Evolutionary conservation across 2,888 invertebrate genomes (phyloP), one percentile per base, ranked within the genome.

Genomic region (Gnatocerus cornutus): DNA sequence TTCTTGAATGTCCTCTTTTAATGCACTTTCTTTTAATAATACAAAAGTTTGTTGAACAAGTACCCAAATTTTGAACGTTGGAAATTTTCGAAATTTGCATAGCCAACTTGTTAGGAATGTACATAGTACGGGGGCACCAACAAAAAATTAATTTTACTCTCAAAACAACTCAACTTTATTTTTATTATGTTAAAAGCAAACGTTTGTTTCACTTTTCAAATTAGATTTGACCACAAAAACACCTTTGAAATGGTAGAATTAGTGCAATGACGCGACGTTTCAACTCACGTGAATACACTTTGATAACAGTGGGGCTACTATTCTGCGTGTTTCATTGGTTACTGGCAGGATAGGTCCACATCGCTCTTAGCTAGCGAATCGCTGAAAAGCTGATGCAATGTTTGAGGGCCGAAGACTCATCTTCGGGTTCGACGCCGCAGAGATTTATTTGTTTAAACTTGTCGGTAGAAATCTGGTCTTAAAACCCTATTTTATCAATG

Each of bases 21-120:
- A 55, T 29, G 9, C 70, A 67, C 67, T 70, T 70, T 70, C 66
- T 67, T 63, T 62, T 70, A 56, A 55, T 13, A n/a, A 70, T 56
- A 33, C 62, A 63, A 62, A 67, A 59, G 39, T 59, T 58, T 29
- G 8, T 43, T 16, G 63, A 41, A 21, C 1, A 21, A 21, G 4
- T 21, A n/a, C 21, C 21, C 21, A 21, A 21, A 21, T 61, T 12
- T 9, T 14, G 7, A 12, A 10, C 37, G 50, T 30, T 37, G n/a
- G 16, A 37, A 9, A 37, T 39, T 69, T 65, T 59, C 0, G 65
- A 52, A 53, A 61, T 45, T 29, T 59, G 65, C 61, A 69, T 69
- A 65, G 52, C 65, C 43, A 58, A 45, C 7, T 53, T 53, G 9
- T 27, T 45, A 12, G 62, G 27, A 61, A 61, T 13, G 53, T 5